Evolutionary conservation across 2,113 vertebrate species (phyloP).

Genomic region (Ondatra zibethicus): DNA sequence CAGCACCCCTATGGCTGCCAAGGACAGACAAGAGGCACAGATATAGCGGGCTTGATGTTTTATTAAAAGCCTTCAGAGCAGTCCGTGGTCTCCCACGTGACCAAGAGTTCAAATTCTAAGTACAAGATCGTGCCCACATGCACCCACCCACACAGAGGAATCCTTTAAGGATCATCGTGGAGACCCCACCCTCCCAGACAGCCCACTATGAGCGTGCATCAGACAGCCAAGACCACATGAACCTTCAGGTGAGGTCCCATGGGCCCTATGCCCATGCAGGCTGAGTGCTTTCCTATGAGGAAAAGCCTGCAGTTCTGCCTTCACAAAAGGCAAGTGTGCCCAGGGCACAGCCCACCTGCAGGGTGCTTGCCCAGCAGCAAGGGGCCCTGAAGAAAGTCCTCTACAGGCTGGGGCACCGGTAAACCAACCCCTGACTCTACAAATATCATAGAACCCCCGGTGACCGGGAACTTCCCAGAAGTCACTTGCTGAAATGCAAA

Average conservation of each 20-base stretch:
- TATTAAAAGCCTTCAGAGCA: conserved; percentile 64
- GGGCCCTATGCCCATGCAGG: not conserved
- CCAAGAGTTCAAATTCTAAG: conserved; percentile 58
- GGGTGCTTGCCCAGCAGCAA: not conserved
- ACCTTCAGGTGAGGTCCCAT: conserved; percentile 66
- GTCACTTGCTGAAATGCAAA: conserved; percentile 73
- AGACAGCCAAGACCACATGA: conserved; percentile 73
- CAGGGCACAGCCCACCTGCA: conserved; percentile 68
- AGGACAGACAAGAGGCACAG: not conserved
- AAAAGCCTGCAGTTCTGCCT: conserved; percentile 80
- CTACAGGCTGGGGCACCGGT: not conserved
- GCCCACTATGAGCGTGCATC: conserved; percentile 66
- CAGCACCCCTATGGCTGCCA: not conserved
- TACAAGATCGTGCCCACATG: conserved; percentile 67
- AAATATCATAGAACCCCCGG: conserved; percentile 67
- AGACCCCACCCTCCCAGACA: conserved; percentile 14
- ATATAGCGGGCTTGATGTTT: conserved; percentile 7
- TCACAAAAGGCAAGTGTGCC: conserved; percentile 84
- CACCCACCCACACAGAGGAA: conserved; percentile 29
- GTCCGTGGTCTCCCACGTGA: not conserved
- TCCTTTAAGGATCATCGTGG: conserved; percentile 81
- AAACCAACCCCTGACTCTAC: conserved; percentile 58
- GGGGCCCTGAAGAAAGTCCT: conserved; percentile 80
- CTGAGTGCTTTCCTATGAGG: conserved; percentile 84
- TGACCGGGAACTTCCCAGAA: conserved; percentile 69